Evolutionary conservation across 2,888 invertebrate genomes (phyloP), one percentile per base, ranked within the genome.

Genomic region (Emmelina monodactyla): DNA sequence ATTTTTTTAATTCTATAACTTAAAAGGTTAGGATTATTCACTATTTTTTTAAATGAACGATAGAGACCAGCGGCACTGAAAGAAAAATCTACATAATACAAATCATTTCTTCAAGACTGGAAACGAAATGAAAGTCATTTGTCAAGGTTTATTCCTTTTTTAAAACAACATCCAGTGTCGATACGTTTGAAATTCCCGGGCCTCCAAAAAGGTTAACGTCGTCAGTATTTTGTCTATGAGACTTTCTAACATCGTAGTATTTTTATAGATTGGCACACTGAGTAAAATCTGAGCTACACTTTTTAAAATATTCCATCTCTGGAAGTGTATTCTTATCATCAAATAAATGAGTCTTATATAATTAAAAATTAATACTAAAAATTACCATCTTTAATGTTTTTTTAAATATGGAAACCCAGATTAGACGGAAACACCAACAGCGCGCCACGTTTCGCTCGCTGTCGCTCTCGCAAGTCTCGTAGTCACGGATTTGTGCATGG

Each of bases 371-470:
- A n/a, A n/a, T n/a, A n/a, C n/a, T n/a, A n/a, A n/a, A n/a, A n/a
- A n/a, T n/a, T n/a, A n/a, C n/a, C n/a, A n/a, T n/a, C n/a, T n/a
- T n/a, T n/a, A n/a, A n/a, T n/a, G n/a, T n/a, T 6, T 14, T 30
- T 4, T 15, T 30, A 12, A 30, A 14, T 12, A 30, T 30, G 10
- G 15, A 6, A 30, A 14, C 14, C 3, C 15, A 30, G 10, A 30
- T 9, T 13, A 3, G 48, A 46, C 67, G 64, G 71, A 50, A 75
- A 71, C 68, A 66, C 62, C 49, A 47, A 45, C 44, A 37, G 53
- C 56, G 56, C 69, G 76, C 76, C 76, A 78, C 76, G 76, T 76
- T 76, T 76, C 69, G 63, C 68, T 60, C 62, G 59, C 58, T 59
- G 58, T 62, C 28, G 19, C n/a, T 32, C 12, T 28, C 12, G 28